phyloP scores from a whole-genome alignment of 2,888 invertebrate genomes.

The Boloria selene region DNA sequence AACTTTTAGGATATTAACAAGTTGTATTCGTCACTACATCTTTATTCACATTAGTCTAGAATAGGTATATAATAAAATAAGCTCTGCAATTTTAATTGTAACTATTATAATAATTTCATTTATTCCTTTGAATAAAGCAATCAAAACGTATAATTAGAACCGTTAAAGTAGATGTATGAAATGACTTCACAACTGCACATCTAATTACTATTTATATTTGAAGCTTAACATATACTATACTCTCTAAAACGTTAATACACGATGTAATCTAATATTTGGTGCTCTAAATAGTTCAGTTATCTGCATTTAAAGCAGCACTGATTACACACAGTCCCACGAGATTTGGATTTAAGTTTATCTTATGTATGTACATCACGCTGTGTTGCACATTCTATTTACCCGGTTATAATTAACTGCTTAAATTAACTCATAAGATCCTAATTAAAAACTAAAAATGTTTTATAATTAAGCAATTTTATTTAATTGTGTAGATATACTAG shows the following conservation, averaged over 20 bases:
- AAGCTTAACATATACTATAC: conserved; percentile 12
- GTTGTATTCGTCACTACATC: too few species aligned
- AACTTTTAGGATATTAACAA: too few species aligned
- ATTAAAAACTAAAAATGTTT: too few species aligned
- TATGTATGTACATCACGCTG: conserved; percentile 67
- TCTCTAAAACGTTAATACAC: conserved; percentile 14
- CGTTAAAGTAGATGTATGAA: background rate
- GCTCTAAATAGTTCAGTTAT: conserved; percentile 20
- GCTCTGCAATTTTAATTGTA: too few species aligned
- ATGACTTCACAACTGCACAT: background rate
- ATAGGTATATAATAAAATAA: too few species aligned
- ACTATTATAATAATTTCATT: too few species aligned
- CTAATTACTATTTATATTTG: conserved; percentile 14
- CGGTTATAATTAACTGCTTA: conserved; percentile 5
- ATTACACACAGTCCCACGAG: conserved; percentile 64
- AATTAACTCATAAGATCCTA: background rate
- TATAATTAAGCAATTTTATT: too few species aligned
- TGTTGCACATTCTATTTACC: conserved; percentile 50
- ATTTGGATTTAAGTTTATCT: conserved; percentile 58
- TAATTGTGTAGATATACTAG: too few species aligned
- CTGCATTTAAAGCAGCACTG: conserved; percentile 54
- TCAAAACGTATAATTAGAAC: conserved; percentile 12
- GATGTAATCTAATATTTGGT: conserved; percentile 20
- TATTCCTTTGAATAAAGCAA: too few species aligned
- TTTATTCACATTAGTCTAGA: too few species aligned